Evolutionary conservation across 2,113 vertebrate genomes (phyloP), one percentile per base, ranked within the genome.

Genomic region (Psittacus erithacus): DNA sequence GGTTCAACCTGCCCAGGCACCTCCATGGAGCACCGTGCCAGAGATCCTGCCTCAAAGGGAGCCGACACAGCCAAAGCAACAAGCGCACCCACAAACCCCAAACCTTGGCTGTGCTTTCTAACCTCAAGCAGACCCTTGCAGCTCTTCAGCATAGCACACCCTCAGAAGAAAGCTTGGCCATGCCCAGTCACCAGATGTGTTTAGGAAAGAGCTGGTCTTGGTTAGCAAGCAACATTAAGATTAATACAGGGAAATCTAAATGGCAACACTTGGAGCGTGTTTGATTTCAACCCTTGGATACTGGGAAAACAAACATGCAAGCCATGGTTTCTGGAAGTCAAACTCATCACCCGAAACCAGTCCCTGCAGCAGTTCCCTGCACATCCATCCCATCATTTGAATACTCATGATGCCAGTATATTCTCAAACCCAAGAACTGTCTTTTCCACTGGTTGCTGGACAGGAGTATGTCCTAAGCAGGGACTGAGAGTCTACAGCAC

Each of bases 221-320:
- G 59, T 90, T 77, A 80, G 53, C 35, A 47, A 73, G 39, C 79
- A 33, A 6, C 70, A 3, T 2, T 8, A 4, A 62, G 65, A 70
- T 57, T 29, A 53, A 82, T 0, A 20, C 2, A 10, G 64, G 87
- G 73, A 33, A 60, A 55, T n/a, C 15, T 8, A 18, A 64, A 24
- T 0, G 53, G 70, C 9, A 5, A 4, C 3, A 10, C 64, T 59
- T 7, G 1, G 44, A 69, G 59, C 0, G 0, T 1, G 3, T 38
- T 73, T 28, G n/a, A 39, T 69, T 52, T 13, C 83, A n/a, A 28
- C 16, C 38, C 88, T 59, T 59, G 49, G 86, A 64, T n/a, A 85
- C 75, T 8, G 2, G 44, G 63, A 52, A 86, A 91, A 88, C 91
- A 96, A 92, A 86, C 52, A 69, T 0, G 18, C 7, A 0, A 52